These are phyloP conservation scores for Zaprionus lineosus DNA, from an alignment of 2,888 invertebrate species.

Conservation along the genomic window DNA sequence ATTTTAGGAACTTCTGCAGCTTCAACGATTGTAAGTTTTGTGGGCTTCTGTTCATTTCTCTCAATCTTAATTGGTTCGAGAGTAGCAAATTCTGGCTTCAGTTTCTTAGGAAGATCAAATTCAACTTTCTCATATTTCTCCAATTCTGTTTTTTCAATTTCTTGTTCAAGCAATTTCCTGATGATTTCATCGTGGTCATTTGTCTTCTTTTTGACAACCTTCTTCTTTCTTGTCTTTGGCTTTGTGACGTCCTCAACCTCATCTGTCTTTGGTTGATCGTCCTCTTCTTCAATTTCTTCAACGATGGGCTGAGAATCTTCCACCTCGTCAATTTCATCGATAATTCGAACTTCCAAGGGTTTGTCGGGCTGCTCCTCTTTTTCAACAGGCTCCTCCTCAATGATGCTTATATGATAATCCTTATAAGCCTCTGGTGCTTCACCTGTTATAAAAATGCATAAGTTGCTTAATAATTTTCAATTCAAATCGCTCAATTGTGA, in stretches of 20 bases:
- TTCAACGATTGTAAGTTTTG: constrained; percentile 86
- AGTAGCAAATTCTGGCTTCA: constrained; percentile 70
- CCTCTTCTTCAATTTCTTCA: constrained; percentile 78
- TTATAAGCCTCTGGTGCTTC: constrained; percentile 74
- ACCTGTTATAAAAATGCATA: constrained; percentile 67
- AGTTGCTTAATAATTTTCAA: constrained; percentile 31
- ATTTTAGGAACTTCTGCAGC: constrained; percentile 85
- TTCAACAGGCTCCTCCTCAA: constrained; percentile 81
- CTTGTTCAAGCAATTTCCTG: constrained; percentile 80
- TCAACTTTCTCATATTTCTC: constrained; percentile 83
- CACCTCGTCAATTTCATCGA: constrained; percentile 69
- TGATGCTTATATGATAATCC: constrained; percentile 83
- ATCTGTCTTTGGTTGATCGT: constrained; percentile 50
- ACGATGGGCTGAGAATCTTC: constrained; percentile 78
- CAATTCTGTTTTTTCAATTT: constrained; percentile 82
- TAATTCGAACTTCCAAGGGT: constrained; percentile 74
- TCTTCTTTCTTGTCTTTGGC: constrained; percentile 77
- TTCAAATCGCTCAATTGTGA: constrained; percentile 18
- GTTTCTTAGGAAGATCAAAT: constrained; percentile 78
- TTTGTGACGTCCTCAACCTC: constrained; percentile 58
- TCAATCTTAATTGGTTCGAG: constrained; percentile 85
- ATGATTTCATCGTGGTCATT: constrained; percentile 81
- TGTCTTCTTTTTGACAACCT: constrained; percentile 77
- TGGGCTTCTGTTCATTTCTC: constrained; percentile 85
- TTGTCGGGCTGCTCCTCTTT: constrained; percentile 79